A percentile compares a stretch with the other conserved stretches of the same genome.
Conservation (phyloP, 2,797 vertebrate species). For the Pelochelys cantorii region DNA sequence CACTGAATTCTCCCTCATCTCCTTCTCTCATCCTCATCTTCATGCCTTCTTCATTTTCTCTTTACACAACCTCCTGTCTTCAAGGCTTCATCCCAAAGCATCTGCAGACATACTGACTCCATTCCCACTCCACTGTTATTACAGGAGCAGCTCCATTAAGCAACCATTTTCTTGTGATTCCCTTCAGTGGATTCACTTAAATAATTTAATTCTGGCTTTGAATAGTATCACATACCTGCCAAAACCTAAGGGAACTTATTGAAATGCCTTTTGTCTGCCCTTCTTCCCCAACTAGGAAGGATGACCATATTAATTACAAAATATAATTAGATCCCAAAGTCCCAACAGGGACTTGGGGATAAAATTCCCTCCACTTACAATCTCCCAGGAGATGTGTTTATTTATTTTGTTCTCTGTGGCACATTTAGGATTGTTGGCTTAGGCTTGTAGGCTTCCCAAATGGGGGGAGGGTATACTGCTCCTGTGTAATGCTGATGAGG, state of each 20-base stretch:
- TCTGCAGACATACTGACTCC: background rate
- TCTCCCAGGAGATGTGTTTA: background rate
- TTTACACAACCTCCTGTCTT: background rate
- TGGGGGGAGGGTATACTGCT: constrained; percentile 26
- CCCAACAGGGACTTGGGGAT: constrained; percentile 6
- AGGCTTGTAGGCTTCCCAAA: background rate
- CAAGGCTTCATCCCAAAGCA: background rate
- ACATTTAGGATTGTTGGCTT: constrained; percentile 15
- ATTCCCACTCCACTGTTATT: background rate
- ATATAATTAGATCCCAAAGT: constrained; percentile 30
- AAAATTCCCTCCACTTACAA: background rate
- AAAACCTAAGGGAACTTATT: constrained; percentile 48
- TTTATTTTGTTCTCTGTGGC: constrained; percentile 28
- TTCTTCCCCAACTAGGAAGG: constrained; percentile 44
- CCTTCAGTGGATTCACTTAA: constrained; percentile 3
- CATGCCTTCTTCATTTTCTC: background rate
- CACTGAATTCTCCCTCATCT: background rate
- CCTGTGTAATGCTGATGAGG: background rate
- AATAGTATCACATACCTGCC: constrained; percentile 30
- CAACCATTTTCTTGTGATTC: constrained; percentile 20
- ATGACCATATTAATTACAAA: constrained; percentile 56
- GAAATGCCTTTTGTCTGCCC: constrained; percentile 40
- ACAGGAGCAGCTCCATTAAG: constrained; percentile 13
- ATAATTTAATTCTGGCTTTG: constrained; percentile 35
- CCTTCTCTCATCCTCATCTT: background rate